phyloP scores from a whole-genome alignment of 2,888 invertebrate species.

The Lasioglossum calceatum region DNA sequence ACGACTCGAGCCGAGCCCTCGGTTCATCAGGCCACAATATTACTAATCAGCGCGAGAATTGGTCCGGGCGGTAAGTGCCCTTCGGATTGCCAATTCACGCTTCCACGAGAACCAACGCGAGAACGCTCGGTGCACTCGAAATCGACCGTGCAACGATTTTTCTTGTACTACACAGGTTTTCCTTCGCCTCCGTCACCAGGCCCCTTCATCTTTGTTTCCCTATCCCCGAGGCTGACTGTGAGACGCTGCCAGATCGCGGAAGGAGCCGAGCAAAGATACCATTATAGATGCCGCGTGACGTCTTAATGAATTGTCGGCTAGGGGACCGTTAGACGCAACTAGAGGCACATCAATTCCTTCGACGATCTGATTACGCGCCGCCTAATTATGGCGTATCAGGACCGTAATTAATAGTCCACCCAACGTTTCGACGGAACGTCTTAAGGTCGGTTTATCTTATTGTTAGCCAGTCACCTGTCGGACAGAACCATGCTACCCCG shows the following conservation, averaged over 20 bases:
- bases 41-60: conserved; percentile 83
- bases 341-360: conserved; percentile 78
- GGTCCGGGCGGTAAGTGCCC: conserved; percentile 79
- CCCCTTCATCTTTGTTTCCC: not conserved
- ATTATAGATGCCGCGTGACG: conserved; percentile 13
- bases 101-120: conserved; percentile 58
- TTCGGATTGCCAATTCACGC: conserved; percentile 81
- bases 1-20: conserved; percentile 77
- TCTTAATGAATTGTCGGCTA: conserved; percentile 80
- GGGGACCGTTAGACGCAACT: conserved; percentile 80
- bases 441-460: not conserved
- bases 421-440: conserved; percentile 53
- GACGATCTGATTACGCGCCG: conserved; percentile 78
- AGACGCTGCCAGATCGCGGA: conserved; percentile 3
- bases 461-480: too few relatives aligned
- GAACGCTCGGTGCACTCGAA: conserved; percentile 38
- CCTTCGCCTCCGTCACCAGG: not conserved
- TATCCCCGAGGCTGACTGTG: not conserved
- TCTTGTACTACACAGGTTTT: not conserved
- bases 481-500: too few relatives aligned
- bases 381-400: conserved; percentile 80
- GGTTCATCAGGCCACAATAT: conserved; percentile 84
- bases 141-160: not conserved
- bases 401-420: conserved; percentile 78
- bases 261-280: conserved; percentile 29